Evolutionary conservation across 2,888 invertebrate species (phyloP).

Genomic region (Epinotia bilunana): DNA sequence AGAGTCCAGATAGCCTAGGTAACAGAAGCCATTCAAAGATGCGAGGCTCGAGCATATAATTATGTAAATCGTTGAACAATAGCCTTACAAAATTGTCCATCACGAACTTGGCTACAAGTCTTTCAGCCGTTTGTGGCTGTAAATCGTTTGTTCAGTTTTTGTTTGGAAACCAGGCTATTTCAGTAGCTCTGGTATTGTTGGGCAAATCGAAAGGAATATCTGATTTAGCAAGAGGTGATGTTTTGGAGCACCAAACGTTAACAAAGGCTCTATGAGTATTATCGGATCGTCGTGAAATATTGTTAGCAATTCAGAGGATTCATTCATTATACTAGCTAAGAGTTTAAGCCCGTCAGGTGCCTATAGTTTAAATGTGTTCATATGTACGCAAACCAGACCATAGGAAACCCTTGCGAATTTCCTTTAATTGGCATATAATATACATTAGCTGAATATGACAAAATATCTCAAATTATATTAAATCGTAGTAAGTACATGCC

Average conservation of each 20-base stretch:
- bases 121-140: slow-evolving; percentile 11
- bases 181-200: background rate
- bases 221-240: background rate
- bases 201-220: background rate
- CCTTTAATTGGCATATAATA: no score
- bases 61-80: slow-evolving; percentile 42
- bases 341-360: no score
- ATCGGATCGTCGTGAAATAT: no score
- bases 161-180: slow-evolving; percentile 3
- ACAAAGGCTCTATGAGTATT: background rate
- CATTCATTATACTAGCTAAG: no score
- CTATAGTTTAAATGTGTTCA: no score
- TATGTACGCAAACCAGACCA: no score
- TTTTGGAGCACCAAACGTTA: background rate
- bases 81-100: slow-evolving; percentile 40
- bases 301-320: no score
- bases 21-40: slow-evolving; percentile 32
- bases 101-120: slow-evolving; percentile 31
- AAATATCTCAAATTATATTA: no score
- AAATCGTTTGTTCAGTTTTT: slow-evolving; percentile 34
- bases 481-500: no score
- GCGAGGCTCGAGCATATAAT: slow-evolving; percentile 38
- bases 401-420: no score
- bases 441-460: no score
- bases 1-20: slow-evolving; percentile 30